Conservation (phyloP, 2,888 invertebrate species). For the Drosophila nigricruria region DNA sequence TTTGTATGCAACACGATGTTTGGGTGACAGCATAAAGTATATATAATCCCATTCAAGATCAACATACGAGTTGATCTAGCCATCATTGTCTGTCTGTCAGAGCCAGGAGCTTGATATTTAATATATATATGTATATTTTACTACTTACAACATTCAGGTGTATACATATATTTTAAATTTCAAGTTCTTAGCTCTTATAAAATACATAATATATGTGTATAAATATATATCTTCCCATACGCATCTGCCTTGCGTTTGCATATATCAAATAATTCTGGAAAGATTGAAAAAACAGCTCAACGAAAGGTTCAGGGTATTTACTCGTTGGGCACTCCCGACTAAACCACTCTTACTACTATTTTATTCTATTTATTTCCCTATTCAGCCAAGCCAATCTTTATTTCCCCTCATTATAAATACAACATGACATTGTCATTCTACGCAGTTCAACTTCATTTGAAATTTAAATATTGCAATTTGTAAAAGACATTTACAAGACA, state of each 20-base stretch:
- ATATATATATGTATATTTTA: background rate
- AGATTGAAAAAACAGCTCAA: background rate
- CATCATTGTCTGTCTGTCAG: background rate
- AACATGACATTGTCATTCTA: background rate
- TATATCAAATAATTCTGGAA: too few relatives aligned
- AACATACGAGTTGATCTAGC: background rate
- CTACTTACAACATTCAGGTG: too few relatives aligned
- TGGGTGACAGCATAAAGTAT: background rate
- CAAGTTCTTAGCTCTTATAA: too few relatives aligned
- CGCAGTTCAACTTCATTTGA: background rate
- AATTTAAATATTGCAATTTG: background rate
- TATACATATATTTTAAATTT: too few relatives aligned
- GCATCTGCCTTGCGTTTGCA: too few relatives aligned
- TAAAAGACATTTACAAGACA: background rate
- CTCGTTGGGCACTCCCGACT: background rate
- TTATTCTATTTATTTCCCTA: background rate
- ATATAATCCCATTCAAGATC: background rate
- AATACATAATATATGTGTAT: too few relatives aligned
- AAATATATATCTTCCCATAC: too few relatives aligned
- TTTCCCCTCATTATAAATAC: background rate
- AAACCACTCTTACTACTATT: background rate
- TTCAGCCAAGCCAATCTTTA: constrained; percentile 1
- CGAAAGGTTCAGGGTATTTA: background rate
- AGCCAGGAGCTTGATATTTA: background rate
- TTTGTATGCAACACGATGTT: background rate